A percentile compares a stretch with the other conserved stretches of the same genome.
Conservation (phyloP, 2,888 invertebrate species). For the Hypselothyrea guttata region DNA sequence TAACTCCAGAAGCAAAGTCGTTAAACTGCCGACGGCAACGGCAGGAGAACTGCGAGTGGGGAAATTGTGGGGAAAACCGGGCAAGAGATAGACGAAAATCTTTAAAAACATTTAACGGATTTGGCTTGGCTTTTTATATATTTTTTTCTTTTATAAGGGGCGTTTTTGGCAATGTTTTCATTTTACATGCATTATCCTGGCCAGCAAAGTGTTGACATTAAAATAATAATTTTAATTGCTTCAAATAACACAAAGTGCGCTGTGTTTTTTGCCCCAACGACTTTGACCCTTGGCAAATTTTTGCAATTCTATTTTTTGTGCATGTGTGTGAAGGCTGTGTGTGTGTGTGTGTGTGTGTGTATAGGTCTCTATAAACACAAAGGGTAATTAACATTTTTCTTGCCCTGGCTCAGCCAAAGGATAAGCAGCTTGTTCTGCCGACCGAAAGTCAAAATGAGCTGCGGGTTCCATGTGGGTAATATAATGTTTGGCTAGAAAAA, state of each 20-base stretch:
- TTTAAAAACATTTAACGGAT: constrained; percentile 76
- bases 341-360: constrained; percentile 19
- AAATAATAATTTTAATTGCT: constrained; percentile 82
- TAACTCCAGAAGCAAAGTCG: constrained; percentile 56
- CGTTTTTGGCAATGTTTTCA: constrained; percentile 61
- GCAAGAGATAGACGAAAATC: constrained; percentile 48
- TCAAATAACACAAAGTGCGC: constrained; percentile 70
- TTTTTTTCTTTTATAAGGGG: constrained; percentile 1
- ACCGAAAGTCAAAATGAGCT: constrained; percentile 69
- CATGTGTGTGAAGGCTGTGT: background rate
- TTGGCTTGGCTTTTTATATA: constrained; percentile 35
- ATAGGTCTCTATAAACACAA: constrained; percentile 74
- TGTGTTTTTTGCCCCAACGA: constrained; percentile 25
- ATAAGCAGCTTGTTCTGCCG: constrained; percentile 71
- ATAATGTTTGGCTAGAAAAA: constrained; percentile 29
- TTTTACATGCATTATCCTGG: constrained; percentile 74
- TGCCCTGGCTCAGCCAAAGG: constrained; percentile 50
- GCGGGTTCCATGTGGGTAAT: constrained; percentile 23
- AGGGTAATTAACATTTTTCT: constrained; percentile 79
- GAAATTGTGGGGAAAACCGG: background rate
- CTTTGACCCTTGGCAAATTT: constrained; percentile 55
- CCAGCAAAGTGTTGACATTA: constrained; percentile 80
- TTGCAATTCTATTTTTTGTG: constrained; percentile 5
- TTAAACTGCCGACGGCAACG: constrained; percentile 67
- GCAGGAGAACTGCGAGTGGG: background rate